Conservation (phyloP, 1,140 invertebrate genomes). For the Drosophila novamexicana region DNA sequence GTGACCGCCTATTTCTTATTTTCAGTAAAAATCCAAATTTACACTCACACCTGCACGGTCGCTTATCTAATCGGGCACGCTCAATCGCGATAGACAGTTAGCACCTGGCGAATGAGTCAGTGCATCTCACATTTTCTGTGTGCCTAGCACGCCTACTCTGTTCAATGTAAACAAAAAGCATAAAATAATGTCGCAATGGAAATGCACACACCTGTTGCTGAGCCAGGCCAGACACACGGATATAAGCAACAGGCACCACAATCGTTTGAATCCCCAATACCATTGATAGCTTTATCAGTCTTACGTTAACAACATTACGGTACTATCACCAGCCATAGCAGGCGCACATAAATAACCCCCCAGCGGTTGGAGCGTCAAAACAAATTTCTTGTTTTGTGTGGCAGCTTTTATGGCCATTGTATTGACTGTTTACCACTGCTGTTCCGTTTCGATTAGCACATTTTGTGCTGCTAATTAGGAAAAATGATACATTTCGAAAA, state of each 20-base stretch:
- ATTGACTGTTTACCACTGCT: slow-evolving; percentile 54
- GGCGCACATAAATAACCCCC: slow-evolving; percentile 62
- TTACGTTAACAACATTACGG: slow-evolving; percentile 34
- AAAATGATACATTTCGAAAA: slow-evolving; percentile 68
- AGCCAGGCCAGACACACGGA: slow-evolving; percentile 22
- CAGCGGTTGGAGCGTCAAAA: slow-evolving; percentile 9
- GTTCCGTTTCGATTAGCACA: slow-evolving; percentile 75
- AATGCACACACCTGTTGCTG: slow-evolving; percentile 49
- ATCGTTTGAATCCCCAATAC: slow-evolving; percentile 4
- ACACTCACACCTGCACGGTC: slow-evolving; percentile 35
- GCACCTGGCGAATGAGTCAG: slow-evolving; percentile 72
- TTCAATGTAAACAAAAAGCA: slow-evolving; percentile 71
- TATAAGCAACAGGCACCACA: slow-evolving; percentile 31
- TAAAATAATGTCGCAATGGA: slow-evolving; percentile 47
- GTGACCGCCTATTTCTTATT: slow-evolving; percentile 74
- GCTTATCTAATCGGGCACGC: slow-evolving; percentile 67
- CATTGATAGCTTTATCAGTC: slow-evolving; percentile 61
- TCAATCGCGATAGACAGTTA: slow-evolving; percentile 55
- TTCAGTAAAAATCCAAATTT: slow-evolving; percentile 28
- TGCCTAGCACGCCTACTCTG: slow-evolving; percentile 55
- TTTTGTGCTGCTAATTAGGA: slow-evolving; percentile 75
- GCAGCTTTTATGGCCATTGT: slow-evolving; percentile 44
- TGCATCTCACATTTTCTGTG: slow-evolving; percentile 55
- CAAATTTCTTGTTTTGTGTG: slow-evolving; percentile 33
- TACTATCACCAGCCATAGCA: slow-evolving; percentile 69